A percentile compares a stretch with the other conserved stretches of the same genome.
Evolutionary conservation across 2,888 invertebrate species (phyloP).

Genomic region (Hoplodrina ambigua): DNA sequence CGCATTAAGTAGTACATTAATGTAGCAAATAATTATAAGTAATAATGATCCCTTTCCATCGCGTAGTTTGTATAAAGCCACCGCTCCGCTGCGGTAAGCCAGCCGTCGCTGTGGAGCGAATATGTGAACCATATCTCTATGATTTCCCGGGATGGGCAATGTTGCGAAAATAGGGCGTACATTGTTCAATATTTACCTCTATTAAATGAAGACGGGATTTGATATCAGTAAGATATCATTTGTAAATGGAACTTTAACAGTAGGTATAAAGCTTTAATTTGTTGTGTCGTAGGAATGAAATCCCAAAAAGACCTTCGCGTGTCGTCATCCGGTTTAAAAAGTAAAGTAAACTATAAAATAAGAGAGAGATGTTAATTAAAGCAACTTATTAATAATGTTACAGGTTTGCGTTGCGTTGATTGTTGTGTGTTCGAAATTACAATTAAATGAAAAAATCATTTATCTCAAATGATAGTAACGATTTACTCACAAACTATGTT

Average conservation of each 20-base stretch:
- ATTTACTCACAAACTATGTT: too few relatives aligned
- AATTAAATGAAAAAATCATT: too few relatives aligned
- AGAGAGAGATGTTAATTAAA: neutral
- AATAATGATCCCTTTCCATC: slow-evolving; percentile 35
- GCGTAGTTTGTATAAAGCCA: slow-evolving; percentile 24
- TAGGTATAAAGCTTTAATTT: neutral
- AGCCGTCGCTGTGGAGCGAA: slow-evolving; percentile 21
- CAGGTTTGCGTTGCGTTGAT: neutral
- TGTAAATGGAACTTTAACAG: neutral
- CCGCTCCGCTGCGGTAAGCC: slow-evolving; percentile 11
- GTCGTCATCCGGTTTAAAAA: too few relatives aligned
- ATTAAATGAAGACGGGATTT: slow-evolving; percentile 1
- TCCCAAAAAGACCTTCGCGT: too few relatives aligned
- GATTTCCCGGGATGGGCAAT: slow-evolving; percentile 44
- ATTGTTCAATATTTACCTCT: slow-evolving; percentile 15
- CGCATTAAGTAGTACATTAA: slow-evolving; percentile 34
- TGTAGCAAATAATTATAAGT: slow-evolving; percentile 45
- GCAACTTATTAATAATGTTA: neutral
- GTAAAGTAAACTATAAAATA: too few relatives aligned
- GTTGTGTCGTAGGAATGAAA: too few relatives aligned
- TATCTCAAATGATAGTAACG: too few relatives aligned
- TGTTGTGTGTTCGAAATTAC: too few relatives aligned
- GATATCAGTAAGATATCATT: neutral
- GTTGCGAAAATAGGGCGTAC: slow-evolving; percentile 20
- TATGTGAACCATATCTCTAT: neutral